These are phyloP conservation scores for Oceanodroma leucorhoa DNA, from an alignment of 2,797 vertebrate species.

Conservation along the genomic window DNA sequence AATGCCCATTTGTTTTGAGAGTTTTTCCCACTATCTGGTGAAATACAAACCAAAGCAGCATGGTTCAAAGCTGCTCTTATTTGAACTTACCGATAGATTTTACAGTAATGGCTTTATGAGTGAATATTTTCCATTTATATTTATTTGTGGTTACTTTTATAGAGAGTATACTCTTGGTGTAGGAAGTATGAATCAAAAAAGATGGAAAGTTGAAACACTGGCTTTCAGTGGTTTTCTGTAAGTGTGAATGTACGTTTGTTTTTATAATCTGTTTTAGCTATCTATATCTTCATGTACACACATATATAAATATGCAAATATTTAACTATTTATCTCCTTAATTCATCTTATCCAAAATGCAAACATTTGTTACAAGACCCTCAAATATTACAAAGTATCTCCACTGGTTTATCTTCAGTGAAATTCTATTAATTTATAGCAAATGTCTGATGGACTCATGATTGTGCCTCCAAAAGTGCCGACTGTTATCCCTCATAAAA, in stretches of 20 bases:
- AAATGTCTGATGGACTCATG: background rate
- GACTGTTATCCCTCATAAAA: background rate
- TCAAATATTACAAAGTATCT: background rate
- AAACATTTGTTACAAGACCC: background rate
- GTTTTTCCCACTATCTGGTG: background rate
- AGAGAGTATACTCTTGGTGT: background rate
- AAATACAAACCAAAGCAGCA: background rate
- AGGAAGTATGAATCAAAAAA: background rate
- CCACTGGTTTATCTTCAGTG: background rate
- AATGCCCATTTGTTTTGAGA: background rate
- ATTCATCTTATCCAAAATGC: background rate
- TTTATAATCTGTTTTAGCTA: background rate
- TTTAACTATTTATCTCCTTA: background rate
- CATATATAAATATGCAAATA: background rate
- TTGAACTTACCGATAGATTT: background rate
- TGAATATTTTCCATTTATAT: background rate
- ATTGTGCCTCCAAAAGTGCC: background rate
- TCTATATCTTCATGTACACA: background rate
- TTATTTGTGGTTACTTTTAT: background rate
- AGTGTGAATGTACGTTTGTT: background rate
- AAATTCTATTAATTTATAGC: background rate
- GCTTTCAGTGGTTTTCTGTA: background rate
- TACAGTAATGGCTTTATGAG: background rate
- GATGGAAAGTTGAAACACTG: background rate
- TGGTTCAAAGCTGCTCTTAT: background rate